Evolutionary conservation across 2,113 vertebrate genomes (phyloP).

Genomic region (Lepus europaeus): DNA sequence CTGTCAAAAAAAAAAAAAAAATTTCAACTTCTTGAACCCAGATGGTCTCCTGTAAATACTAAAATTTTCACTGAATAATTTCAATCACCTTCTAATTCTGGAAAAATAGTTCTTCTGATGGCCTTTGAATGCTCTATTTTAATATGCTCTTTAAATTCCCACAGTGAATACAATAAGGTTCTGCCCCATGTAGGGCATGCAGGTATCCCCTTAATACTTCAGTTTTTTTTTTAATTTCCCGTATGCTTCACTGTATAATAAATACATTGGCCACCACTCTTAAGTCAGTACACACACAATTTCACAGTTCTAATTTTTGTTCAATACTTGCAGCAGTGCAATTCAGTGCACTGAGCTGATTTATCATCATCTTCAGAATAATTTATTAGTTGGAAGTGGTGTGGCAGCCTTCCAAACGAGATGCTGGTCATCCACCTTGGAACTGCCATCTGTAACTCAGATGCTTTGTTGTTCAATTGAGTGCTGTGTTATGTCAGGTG

Average conservation of each 20-base stretch:
- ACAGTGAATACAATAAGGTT: neutral
- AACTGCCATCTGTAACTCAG: neutral
- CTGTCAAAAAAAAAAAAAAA: too few relatives aligned
- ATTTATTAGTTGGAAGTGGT: neutral
- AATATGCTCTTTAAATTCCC: neutral
- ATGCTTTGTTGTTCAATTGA: neutral
- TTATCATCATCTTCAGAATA: neutral
- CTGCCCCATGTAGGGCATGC: too few relatives aligned
- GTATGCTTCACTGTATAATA: neutral
- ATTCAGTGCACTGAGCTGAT: neutral
- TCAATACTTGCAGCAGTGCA: neutral
- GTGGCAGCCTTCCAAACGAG: neutral
- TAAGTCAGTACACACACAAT: neutral
- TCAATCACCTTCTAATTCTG: neutral
- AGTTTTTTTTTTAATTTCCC: neutral
- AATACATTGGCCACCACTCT: neutral
- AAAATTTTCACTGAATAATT: neutral
- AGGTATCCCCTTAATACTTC: neutral
- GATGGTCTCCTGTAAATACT: neutral
- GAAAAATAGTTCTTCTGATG: neutral
- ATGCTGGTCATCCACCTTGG: neutral
- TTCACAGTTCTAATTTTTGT: neutral
- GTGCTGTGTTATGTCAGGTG: neutral
- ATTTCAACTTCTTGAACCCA: neutral
- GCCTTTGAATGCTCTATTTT: neutral